These are phyloP conservation scores for Leptopilina myrica DNA, from an alignment of 2,888 invertebrate genomes.

Conservation along the genomic window DNA sequence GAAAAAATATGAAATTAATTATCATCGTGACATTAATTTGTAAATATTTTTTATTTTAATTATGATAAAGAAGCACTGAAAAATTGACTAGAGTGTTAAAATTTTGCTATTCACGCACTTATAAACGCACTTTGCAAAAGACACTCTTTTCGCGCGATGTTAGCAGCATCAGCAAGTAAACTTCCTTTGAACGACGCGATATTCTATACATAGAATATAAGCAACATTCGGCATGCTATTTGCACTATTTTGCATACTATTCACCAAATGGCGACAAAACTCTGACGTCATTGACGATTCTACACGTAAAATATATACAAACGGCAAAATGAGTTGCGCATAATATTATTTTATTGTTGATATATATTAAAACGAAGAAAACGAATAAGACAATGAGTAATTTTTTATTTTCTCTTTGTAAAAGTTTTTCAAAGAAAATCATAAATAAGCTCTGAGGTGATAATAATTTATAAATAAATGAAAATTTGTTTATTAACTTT, in stretches of 20 bases:
- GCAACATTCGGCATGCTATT: slow-evolving; percentile 62
- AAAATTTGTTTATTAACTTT: too few relatives aligned
- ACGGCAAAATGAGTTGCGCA: background rate
- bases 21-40: too few relatives aligned
- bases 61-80: background rate
- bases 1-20: too few relatives aligned
- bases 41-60: too few relatives aligned
- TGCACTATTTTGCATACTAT: slow-evolving; percentile 69
- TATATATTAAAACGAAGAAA: background rate
- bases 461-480: too few relatives aligned
- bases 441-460: too few relatives aligned
- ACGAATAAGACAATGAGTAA: background rate
- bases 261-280: slow-evolving; percentile 53
- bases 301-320: background rate
- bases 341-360: background rate
- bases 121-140: slow-evolving; percentile 42
- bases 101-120: slow-evolving; percentile 42
- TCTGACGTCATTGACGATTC: slow-evolving; percentile 57
- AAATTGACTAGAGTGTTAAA: slow-evolving; percentile 36
- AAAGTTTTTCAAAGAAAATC: too few relatives aligned
- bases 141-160: slow-evolving; percentile 16
- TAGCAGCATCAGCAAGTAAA: slow-evolving; percentile 41
- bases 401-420: too few relatives aligned
- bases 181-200: slow-evolving; percentile 38
- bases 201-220: slow-evolving; percentile 57